Evolutionary conservation across 2,888 invertebrate genomes (phyloP), one percentile per base, ranked within the genome.

Genomic region (Cheiracanthium punctorium): DNA sequence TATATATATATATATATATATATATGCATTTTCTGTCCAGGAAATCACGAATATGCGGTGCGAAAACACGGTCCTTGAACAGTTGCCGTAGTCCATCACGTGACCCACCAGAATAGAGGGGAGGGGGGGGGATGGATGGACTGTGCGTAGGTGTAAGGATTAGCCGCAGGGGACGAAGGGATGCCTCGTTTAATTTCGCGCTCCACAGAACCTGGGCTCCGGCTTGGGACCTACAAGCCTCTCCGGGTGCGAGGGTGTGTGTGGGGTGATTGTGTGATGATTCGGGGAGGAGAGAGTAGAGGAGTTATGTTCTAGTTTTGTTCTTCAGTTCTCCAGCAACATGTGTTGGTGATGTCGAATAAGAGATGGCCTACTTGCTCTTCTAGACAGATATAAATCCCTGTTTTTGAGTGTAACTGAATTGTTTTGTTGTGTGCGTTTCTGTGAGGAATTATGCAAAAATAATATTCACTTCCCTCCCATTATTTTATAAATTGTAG

Each of bases 111-210:
- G 33, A 37, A 28, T 5, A 5, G 64, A 20, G 20, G 48, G n/a
- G n/a, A n/a, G 58, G 52, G 33, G 43, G 65, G n/a, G 52, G 37
- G n/a, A n/a, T n/a, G 37, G 37, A 37, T 37, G 37, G 37, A 37
- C 37, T 37, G 37, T 70, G 37, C 14, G 33, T 64, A 20, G 30
- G 30, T 74, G 80, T 58, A 58, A 58, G 58, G 80, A 85, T 85
- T 67, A 85, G 79, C 79, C 84, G 85, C 80, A 48, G 65, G 80
- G 85, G 85, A 80, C 80, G 75, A 74, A 43, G 87, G 71, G 79
- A 87, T 65, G 87, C 82, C 87, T 87, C 87, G 87, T 87, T 87
- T 82, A 82, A 87, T 87, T 87, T 87, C 82, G 82, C 87, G 87
- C 79, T 87, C 73, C 80, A 80, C 48, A 73, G 87, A 77, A 64